These are phyloP conservation scores for Lichenostomus cassidix DNA, from an alignment of 2,113 vertebrate genomes.

Conservation along the genomic window DNA sequence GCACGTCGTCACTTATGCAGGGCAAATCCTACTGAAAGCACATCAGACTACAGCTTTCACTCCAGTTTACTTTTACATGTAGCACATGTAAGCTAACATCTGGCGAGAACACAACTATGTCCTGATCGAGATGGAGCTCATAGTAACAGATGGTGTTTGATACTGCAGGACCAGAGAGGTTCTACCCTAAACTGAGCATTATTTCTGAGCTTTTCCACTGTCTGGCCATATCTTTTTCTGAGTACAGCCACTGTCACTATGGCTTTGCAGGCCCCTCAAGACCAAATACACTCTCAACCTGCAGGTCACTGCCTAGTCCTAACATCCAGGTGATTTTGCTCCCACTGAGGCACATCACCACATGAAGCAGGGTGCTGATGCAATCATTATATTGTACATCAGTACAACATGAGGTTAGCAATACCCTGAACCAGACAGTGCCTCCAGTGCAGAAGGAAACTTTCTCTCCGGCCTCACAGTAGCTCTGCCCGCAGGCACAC, in stretches of 20 bases:
- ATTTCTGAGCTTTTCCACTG: neutral
- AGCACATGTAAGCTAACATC: constrained; percentile 45
- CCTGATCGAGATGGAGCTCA: neutral
- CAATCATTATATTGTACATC: neutral
- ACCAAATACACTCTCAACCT: neutral
- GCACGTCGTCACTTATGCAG: constrained; percentile 44
- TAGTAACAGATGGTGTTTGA: neutral
- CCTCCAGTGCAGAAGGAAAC: neutral
- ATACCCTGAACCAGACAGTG: neutral
- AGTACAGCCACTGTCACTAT: neutral
- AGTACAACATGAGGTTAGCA: neutral
- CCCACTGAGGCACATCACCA: fast-evolving
- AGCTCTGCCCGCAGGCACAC: neutral
- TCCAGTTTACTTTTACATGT: constrained; percentile 44
- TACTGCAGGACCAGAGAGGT: neutral
- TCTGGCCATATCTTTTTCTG: neutral
- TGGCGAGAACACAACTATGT: constrained; percentile 37
- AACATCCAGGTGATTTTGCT: neutral
- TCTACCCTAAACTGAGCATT: neutral
- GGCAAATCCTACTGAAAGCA: constrained; percentile 58
- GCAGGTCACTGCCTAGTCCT: neutral
- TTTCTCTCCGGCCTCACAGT: neutral
- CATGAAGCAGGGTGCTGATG: neutral
- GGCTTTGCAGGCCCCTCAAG: neutral
- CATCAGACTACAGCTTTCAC: constrained; percentile 28